A percentile compares a stretch with the other conserved stretches of the same genome.
These are phyloP conservation scores for Carlito syrichta DNA, from an alignment of 2,113 vertebrate genomes.

Conservation along the genomic window DNA sequence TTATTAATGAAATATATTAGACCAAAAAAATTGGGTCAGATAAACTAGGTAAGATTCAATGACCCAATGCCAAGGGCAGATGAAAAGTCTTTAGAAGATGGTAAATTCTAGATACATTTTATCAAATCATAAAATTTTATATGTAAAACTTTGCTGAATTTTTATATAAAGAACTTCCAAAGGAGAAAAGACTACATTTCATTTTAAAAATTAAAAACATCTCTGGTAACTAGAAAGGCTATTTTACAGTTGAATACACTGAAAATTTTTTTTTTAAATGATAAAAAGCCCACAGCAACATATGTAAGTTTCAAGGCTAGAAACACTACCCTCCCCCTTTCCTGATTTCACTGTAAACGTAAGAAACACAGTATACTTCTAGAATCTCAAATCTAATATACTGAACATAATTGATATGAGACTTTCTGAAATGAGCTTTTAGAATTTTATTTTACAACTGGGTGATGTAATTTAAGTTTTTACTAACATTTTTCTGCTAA, in stretches of 20 bases:
- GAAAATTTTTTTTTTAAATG: background rate
- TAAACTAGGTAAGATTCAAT: background rate
- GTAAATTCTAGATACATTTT: background rate
- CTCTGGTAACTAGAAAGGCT: background rate
- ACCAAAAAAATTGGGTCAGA: background rate
- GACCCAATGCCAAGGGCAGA: background rate
- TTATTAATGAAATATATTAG: background rate
- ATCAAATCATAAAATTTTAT: background rate
- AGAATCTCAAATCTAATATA: constrained; percentile 27
- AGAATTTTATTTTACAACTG: constrained; percentile 37
- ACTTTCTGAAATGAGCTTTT: background rate
- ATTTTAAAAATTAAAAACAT: constrained; percentile 35
- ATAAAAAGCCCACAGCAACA: background rate
- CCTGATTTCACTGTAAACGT: background rate
- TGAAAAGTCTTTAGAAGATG: background rate
- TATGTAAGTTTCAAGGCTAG: background rate
- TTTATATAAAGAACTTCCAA: background rate
- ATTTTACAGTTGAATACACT: background rate
- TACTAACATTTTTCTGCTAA: background rate
- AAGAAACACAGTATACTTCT: background rate
- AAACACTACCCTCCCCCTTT: background rate
- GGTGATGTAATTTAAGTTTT: background rate
- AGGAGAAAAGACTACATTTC: constrained; percentile 21
- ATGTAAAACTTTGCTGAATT: background rate
- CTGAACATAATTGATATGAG: background rate